Conservation (phyloP, 23 tunicate genomes). For the Trididemnum miniatum region DNA sequence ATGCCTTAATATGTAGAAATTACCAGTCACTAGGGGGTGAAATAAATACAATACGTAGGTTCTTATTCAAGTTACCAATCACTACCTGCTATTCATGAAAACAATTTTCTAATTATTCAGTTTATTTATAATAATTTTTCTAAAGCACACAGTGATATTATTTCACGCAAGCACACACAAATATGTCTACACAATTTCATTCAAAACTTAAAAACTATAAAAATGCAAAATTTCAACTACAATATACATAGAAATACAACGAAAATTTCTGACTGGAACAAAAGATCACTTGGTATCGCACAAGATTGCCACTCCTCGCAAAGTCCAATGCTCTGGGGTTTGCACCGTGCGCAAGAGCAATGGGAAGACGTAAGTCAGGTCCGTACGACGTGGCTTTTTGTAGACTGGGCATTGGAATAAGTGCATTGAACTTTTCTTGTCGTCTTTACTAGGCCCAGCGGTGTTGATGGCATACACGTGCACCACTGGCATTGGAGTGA, state of each 20-base stretch:
- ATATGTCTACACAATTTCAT: no score
- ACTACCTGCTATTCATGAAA: no score
- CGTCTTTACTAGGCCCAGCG: slow-evolving; percentile 57
- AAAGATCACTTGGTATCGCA: slow-evolving; percentile 95
- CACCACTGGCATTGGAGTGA: slow-evolving; percentile 94
- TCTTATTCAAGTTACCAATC: no score
- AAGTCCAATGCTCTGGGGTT: slow-evolving; percentile 97
- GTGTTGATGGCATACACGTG: slow-evolving; percentile 99
- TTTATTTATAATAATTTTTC: no score
- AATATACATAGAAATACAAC: not conserved
- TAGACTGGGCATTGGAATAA: slow-evolving; percentile 94
- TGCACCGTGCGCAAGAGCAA: slow-evolving; percentile 76
- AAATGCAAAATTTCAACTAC: not conserved
- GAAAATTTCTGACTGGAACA: no score
- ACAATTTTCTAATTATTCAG: no score
- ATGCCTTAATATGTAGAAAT: no score
- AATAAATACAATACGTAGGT: no score
- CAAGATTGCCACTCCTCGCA: slow-evolving; percentile 94
- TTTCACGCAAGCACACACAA: no score
- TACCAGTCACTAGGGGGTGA: no score
- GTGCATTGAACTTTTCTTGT: slow-evolving; percentile 53
- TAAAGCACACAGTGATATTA: no score
- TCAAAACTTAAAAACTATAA: no score
- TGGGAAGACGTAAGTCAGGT: slow-evolving; percentile 91
- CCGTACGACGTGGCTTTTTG: slow-evolving; percentile 98